These are phyloP conservation scores for Cynopterus sphinx DNA, from an alignment of 2,797 vertebrate genomes.

Conservation along the genomic window DNA sequence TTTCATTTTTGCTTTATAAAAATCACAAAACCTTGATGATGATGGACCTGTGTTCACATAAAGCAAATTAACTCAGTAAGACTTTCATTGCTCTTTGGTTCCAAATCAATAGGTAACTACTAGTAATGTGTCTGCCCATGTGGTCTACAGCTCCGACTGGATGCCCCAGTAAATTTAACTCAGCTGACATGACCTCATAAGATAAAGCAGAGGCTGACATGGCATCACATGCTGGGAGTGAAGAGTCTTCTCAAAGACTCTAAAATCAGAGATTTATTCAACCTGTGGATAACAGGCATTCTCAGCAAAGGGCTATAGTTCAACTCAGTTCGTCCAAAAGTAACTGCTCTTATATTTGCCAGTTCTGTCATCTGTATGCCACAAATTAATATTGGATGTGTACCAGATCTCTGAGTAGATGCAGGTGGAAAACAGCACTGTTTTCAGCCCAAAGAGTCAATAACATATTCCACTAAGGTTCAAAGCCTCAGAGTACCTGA, in stretches of 20 bases:
- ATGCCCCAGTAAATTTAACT: conserved; percentile 74
- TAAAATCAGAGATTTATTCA: conserved; percentile 66
- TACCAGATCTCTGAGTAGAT: conserved; percentile 72
- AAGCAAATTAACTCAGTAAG: not conserved
- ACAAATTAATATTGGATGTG: conserved; percentile 74
- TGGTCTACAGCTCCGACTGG: conserved; percentile 54
- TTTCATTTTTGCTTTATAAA: not conserved
- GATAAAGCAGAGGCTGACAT: conserved; percentile 76
- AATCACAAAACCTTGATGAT: not conserved
- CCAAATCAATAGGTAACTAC: conserved; percentile 62
- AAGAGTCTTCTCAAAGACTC: conserved; percentile 66
- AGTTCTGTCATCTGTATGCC: conserved; percentile 73
- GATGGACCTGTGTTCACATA: not conserved
- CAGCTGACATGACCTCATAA: conserved; percentile 56
- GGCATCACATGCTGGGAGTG: conserved; percentile 61
- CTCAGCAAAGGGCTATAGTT: conserved; percentile 69
- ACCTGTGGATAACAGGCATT: conserved; percentile 60
- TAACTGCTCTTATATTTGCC: conserved; percentile 83
- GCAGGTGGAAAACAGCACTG: conserved; percentile 81
- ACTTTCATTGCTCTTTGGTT: conserved; percentile 50
- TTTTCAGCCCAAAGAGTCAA: conserved; percentile 50
- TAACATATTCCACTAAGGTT: not conserved
- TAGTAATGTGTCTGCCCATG: conserved; percentile 8
- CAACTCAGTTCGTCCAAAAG: conserved; percentile 69
- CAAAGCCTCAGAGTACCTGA: not conserved